Percentiles rank a stretch among this genome's conserved stretches.
These are phyloP conservation scores for Aphodius sticticus DNA, from an alignment of 2,888 invertebrate genomes.

Conservation along the genomic window DNA sequence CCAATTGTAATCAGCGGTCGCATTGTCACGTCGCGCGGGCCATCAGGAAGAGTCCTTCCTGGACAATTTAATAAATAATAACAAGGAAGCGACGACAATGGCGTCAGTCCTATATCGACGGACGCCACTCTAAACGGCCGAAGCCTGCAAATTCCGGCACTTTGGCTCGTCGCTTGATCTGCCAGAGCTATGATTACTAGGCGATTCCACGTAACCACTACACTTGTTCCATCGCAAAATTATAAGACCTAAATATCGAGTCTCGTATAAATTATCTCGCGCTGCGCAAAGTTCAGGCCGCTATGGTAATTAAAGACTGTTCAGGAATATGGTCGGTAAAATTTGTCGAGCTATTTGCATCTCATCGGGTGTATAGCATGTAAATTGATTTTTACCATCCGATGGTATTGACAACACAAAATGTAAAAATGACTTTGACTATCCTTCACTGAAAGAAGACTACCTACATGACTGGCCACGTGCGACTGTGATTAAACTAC, in stretches of 20 bases:
- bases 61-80: constrained; percentile 4
- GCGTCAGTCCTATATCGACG: neutral
- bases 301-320: neutral
- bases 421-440: no score
- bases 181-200: neutral
- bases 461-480: no score
- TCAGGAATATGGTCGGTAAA: neutral
- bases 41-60: neutral
- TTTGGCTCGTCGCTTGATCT: neutral
- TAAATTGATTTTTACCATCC: neutral
- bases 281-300: neutral
- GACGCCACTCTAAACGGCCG: neutral
- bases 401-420: neutral
- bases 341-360: neutral
- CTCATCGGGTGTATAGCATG: neutral
- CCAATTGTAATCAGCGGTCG: neutral
- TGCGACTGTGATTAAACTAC: no score
- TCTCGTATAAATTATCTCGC: neutral
- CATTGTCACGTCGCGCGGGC: neutral
- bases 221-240: neutral
- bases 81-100: neutral
- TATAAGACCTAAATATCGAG: neutral
- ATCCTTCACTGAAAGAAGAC: no score
- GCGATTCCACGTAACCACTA: neutral
- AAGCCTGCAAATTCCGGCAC: neutral